These are phyloP conservation scores for Ascaphus truei DNA, from an alignment of 2,113 vertebrate genomes.

Conservation along the genomic window DNA sequence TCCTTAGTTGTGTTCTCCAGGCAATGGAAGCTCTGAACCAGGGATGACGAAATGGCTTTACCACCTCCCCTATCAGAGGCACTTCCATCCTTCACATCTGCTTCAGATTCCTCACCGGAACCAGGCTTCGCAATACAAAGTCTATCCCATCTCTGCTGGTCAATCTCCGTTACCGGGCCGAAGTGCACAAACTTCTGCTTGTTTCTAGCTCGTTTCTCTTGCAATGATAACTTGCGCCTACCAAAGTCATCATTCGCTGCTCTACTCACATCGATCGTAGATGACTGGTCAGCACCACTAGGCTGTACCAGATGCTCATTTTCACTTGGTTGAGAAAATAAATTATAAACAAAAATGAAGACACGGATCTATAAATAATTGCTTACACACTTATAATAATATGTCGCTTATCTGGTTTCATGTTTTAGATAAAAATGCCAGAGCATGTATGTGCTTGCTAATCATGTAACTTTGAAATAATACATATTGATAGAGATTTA, in stretches of 20 bases:
- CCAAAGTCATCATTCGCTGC: slow-evolving; percentile 63
- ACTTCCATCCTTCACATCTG: slow-evolving; percentile 13
- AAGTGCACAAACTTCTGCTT: slow-evolving; percentile 85
- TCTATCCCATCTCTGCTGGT: slow-evolving; percentile 72
- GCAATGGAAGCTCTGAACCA: background rate
- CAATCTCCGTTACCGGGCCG: slow-evolving; percentile 90
- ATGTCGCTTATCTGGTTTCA: no score
- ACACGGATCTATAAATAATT: no score
- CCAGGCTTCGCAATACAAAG: slow-evolving; percentile 62
- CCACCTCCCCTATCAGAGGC: background rate
- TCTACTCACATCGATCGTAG: slow-evolving; percentile 60
- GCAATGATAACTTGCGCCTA: slow-evolving; percentile 63
- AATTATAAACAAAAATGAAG: background rate
- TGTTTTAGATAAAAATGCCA: no score
- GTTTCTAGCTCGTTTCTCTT: slow-evolving; percentile 57
- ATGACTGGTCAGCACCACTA: slow-evolving; percentile 40
- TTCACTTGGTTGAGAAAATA: background rate
- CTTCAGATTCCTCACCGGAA: slow-evolving; percentile 47
- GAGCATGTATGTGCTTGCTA: no score
- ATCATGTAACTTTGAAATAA: no score
- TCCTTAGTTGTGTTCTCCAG: slow-evolving; percentile 20
- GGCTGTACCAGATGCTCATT: slow-evolving; percentile 1
- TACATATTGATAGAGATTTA: no score
- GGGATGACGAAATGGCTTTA: slow-evolving; percentile 10
- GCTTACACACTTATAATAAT: no score